Evolutionary conservation across 2,113 vertebrate species (phyloP).

Genomic region (Nesospiza acunhae): DNA sequence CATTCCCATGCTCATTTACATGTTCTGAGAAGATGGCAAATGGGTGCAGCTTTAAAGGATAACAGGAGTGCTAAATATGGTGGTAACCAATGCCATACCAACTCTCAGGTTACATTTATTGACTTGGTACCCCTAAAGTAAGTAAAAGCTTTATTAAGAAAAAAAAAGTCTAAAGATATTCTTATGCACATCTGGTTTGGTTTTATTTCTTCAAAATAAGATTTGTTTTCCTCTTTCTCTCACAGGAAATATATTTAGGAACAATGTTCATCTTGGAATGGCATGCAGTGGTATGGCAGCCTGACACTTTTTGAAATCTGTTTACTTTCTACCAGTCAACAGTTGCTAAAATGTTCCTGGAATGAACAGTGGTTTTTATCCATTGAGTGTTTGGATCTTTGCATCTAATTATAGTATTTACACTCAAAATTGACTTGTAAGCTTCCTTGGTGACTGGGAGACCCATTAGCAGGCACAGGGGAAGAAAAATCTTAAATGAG

Average conservation of each 20-base stretch:
- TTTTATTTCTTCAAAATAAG: conserved; percentile 46
- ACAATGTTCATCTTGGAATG: conserved; percentile 51
- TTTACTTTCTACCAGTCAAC: conserved; percentile 48
- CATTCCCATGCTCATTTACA: neutral
- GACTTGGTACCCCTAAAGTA: neutral
- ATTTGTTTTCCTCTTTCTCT: conserved; percentile 54
- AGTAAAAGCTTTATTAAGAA: neutral
- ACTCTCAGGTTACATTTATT: neutral
- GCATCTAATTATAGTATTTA: conserved; percentile 23
- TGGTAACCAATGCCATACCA: neutral
- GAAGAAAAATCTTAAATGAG: neutral
- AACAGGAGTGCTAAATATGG: neutral
- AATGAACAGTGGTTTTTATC: neutral
- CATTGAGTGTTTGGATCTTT: neutral
- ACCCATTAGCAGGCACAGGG: rapidly evolving
- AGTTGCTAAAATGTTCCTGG: conserved; percentile 55
- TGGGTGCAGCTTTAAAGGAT: neutral
- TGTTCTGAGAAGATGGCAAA: conserved; percentile 9
- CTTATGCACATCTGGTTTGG: conserved; percentile 20
- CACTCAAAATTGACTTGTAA: neutral
- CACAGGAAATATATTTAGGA: conserved; percentile 61
- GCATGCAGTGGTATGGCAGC: conserved; percentile 53
- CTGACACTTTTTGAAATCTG: conserved; percentile 55
- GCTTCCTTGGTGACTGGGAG: neutral
- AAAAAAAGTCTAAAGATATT: neutral